Evolutionary conservation across 2,113 vertebrate genomes (phyloP).

Genomic region (Rutilus rutilus): DNA sequence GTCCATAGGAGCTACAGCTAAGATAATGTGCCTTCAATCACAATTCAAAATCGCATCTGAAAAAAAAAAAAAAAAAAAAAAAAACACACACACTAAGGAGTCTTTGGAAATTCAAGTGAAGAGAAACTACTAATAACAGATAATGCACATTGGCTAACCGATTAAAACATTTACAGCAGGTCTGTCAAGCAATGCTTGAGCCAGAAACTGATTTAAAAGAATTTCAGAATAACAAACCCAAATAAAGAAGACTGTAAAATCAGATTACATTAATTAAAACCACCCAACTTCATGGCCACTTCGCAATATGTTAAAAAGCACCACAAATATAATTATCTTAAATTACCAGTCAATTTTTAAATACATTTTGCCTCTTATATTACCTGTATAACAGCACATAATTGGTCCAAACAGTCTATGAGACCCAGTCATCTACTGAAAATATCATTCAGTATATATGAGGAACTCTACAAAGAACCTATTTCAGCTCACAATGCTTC

Average conservation of each 20-base stretch:
- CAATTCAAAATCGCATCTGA: not conserved
- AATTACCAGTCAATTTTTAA: conserved; percentile 8
- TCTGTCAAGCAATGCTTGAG: not conserved
- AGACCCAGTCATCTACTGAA: conserved; percentile 7
- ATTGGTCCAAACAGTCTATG: conserved; percentile 11
- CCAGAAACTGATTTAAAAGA: not conserved
- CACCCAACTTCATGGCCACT: not conserved
- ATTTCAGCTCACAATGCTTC: not conserved
- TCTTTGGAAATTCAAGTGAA: conserved; percentile 21
- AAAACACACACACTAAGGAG: not conserved
- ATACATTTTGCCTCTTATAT: not conserved
- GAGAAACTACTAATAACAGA: conserved; percentile 13
- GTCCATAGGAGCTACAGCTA: conserved; percentile 17
- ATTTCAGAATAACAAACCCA: not conserved
- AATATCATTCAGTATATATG: not conserved
- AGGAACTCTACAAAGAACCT: conserved; percentile 9
- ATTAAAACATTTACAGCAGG: conserved; percentile 13
- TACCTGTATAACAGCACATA: not conserved
- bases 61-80: not conserved
- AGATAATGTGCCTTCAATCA: not conserved
- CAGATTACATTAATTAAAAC: conserved; percentile 13
- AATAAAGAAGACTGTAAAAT: not conserved
- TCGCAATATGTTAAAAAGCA: conserved; percentile 2
- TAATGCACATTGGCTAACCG: not conserved
- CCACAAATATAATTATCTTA: conserved; percentile 23